A percentile compares a stretch with the other conserved stretches of the same genome.
phyloP scores from a whole-genome alignment of 2,113 vertebrate genomes.

The Mirza zaza region DNA sequence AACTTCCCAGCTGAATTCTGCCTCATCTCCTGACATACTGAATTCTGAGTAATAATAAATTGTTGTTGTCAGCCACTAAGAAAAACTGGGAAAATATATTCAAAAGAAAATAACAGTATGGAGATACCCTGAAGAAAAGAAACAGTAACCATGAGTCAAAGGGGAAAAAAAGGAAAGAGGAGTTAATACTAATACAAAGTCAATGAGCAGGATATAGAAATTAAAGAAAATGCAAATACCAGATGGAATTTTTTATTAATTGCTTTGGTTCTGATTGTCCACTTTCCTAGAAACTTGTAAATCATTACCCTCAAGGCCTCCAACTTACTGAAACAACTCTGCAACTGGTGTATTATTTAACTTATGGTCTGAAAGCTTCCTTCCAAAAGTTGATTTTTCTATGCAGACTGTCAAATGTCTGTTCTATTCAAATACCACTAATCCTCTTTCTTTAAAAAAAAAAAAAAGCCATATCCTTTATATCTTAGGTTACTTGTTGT shows the following conservation, averaged over 20 bases:
- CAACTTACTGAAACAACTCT: constrained; percentile 90
- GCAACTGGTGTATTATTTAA: constrained; percentile 89
- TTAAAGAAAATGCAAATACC: not conserved
- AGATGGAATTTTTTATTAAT: not conserved
- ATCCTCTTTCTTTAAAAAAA: not conserved
- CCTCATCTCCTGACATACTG: not conserved
- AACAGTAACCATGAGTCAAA: not conserved
- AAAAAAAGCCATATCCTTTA: not conserved
- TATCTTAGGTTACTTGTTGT: not conserved
- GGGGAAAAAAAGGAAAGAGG: not conserved
- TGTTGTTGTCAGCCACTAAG: not conserved
- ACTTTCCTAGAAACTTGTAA: not conserved
- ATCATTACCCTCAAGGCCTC: constrained; percentile 34
- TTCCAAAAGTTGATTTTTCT: constrained; percentile 87
- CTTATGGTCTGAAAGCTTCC: constrained; percentile 91
- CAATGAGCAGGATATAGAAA: not conserved
- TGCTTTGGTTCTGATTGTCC: not conserved
- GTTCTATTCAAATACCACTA: not conserved
- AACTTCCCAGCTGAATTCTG: not conserved
- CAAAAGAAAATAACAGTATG: not conserved
- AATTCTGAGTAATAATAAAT: not conserved
- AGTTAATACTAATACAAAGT: not conserved
- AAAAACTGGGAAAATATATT: not conserved
- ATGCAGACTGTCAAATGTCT: not conserved
- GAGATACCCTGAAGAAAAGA: not conserved